These are phyloP conservation scores for Hypsopygia costalis DNA, from an alignment of 2,888 invertebrate genomes.

Conservation along the genomic window DNA sequence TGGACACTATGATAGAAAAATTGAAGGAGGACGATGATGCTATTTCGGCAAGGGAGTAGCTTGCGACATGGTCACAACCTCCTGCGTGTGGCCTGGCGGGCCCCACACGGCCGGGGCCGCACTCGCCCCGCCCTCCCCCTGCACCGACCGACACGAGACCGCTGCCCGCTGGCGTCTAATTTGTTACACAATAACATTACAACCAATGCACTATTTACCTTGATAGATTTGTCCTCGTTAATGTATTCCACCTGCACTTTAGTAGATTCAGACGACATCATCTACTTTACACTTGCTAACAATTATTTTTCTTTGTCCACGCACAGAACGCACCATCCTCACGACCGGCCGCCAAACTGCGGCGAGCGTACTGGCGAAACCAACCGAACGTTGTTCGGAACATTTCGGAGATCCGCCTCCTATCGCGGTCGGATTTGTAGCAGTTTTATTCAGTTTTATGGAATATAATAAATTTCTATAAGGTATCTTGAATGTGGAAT, in stretches of 20 bases:
- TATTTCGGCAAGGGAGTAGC: conserved; percentile 78
- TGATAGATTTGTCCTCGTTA: conserved; percentile 69
- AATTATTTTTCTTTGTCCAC: conserved; percentile 72
- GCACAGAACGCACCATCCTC: conserved; percentile 72
- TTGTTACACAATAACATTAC: conserved; percentile 72
- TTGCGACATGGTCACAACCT: conserved; percentile 81
- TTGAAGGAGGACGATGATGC: conserved; percentile 52
- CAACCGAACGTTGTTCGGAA: conserved; percentile 57
- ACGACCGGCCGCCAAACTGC: conserved; percentile 77
- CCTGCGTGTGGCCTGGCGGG: conserved; percentile 79
- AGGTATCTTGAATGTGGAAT: background rate
- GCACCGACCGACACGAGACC: conserved; percentile 71
- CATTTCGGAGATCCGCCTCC: conserved; percentile 76
- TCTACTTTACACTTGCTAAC: conserved; percentile 68
- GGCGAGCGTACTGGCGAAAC: conserved; percentile 71
- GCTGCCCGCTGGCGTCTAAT: conserved; percentile 76
- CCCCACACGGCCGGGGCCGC: conserved; percentile 80
- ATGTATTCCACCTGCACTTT: conserved; percentile 75
- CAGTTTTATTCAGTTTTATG: conserved; percentile 36
- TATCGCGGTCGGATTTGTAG: conserved; percentile 64
- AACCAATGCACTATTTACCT: conserved; percentile 64
- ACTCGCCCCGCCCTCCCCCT: conserved; percentile 80
- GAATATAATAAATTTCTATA: background rate
- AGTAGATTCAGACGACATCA: conserved; percentile 76
- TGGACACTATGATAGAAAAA: conserved; percentile 26